Percentiles rank a stretch among this genome's conserved stretches.
Conservation (phyloP, 2,797 vertebrate species). For the Manis crassicaudata region DNA sequence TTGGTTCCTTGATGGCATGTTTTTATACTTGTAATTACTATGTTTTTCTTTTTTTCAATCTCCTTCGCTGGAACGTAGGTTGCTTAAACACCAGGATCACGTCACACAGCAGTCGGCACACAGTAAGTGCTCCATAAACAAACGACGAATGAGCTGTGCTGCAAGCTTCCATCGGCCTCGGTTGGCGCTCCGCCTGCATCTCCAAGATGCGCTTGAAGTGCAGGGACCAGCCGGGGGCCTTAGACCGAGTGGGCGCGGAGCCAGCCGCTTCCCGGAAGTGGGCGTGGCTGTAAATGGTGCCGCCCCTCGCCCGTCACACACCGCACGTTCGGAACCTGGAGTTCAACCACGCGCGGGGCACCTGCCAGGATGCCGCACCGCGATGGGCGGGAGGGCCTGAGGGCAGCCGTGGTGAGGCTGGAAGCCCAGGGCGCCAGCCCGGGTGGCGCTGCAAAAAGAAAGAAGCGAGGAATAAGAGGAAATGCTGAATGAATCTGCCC, state of each 20-base stretch:
- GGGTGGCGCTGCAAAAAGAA: background rate
- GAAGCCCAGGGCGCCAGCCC: background rate
- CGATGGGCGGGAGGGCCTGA: rapidly evolving
- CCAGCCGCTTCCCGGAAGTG: background rate
- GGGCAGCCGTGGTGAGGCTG: rapidly evolving
- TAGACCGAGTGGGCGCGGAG: rapidly evolving
- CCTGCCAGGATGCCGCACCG: too few relatives aligned
- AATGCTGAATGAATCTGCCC: background rate
- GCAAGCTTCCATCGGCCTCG: background rate
- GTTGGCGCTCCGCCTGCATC: too few relatives aligned
- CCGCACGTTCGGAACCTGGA: background rate
- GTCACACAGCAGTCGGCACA: background rate
- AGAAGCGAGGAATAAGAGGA: background rate
- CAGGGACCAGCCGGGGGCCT: too few relatives aligned
- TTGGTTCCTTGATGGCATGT: background rate
- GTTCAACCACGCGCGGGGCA: background rate
- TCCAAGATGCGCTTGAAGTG: too few relatives aligned
- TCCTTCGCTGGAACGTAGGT: background rate
- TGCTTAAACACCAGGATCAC: background rate
- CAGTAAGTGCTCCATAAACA: background rate
- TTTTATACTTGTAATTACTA: background rate
- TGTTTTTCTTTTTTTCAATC: background rate
- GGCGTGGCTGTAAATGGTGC: background rate
- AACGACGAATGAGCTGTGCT: background rate
- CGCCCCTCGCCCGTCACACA: background rate